phyloP scores from a whole-genome alignment of 2,888 invertebrate genomes.

The Drosophila robusta region DNA sequence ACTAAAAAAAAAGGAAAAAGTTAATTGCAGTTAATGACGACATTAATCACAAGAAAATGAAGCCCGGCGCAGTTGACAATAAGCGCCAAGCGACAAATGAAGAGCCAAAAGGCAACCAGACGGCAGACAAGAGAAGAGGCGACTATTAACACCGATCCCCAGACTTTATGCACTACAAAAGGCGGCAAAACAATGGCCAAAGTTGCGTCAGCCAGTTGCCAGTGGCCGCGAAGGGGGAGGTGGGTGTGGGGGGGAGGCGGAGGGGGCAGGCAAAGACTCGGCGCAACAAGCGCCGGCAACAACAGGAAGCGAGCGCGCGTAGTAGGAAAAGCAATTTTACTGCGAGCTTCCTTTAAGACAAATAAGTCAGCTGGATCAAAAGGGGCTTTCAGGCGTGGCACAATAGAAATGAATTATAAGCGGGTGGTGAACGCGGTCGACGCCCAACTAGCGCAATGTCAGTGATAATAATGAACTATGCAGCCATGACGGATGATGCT shows the following conservation, averaged over 20 bases:
- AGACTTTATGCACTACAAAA: slow-evolving; percentile 59
- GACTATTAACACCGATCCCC: slow-evolving; percentile 79
- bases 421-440: slow-evolving; percentile 16
- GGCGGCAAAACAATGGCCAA: slow-evolving; percentile 65
- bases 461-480: slow-evolving; percentile 78
- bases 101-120: slow-evolving; percentile 49
- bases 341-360: slow-evolving; percentile 83
- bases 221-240: slow-evolving; percentile 11
- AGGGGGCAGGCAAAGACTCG: slow-evolving; percentile 3
- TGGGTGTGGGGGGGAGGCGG: slow-evolving; percentile 1
- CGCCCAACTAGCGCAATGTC: slow-evolving; percentile 55
- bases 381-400: slow-evolving; percentile 77
- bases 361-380: slow-evolving; percentile 83
- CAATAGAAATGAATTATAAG: slow-evolving; percentile 68
- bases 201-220: slow-evolving; percentile 61
- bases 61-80: slow-evolving; percentile 75
- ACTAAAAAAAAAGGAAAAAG: slow-evolving; percentile 58
- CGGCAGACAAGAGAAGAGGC: slow-evolving; percentile 37
- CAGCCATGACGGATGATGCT: slow-evolving; percentile 76
- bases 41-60: slow-evolving; percentile 84
- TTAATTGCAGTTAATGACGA: slow-evolving; percentile 84
- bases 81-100: slow-evolving; percentile 78
- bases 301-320: slow-evolving; percentile 75
- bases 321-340: slow-evolving; percentile 82
- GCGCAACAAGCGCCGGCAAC: slow-evolving; percentile 54